These are phyloP conservation scores for Diploscapter pachys DNA, from an alignment of 1,140 invertebrate species.

Conservation along the genomic window DNA sequence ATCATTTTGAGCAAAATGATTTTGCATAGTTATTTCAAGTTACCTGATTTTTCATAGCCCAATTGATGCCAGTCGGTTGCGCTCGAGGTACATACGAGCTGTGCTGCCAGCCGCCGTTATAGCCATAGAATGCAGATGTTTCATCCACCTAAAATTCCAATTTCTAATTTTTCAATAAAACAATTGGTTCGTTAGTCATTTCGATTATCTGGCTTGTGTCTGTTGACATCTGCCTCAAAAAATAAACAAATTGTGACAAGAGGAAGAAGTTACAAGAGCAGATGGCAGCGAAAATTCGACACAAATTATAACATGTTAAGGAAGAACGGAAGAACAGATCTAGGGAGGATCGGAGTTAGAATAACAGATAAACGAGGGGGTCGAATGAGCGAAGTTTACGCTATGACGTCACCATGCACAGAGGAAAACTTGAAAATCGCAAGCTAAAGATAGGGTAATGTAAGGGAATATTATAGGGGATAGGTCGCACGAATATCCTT, in stretches of 20 bases:
- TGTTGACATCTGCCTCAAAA: background rate
- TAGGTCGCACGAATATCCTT: too few relatives aligned
- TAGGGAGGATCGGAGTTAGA: background rate
- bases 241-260: background rate
- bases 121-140: constrained; percentile 34
- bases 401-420: too few relatives aligned
- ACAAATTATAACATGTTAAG: constrained; percentile 7
- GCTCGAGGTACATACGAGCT: constrained; percentile 20
- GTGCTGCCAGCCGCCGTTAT: constrained; percentile 30
- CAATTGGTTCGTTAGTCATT: background rate
- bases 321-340: constrained; percentile 7
- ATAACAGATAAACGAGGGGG: too few relatives aligned
- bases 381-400: too few relatives aligned
- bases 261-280: constrained; percentile 17
- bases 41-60: constrained; percentile 31
- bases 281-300: constrained; percentile 6
- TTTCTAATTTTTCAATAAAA: background rate
- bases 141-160: constrained; percentile 34
- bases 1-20: too few relatives aligned
- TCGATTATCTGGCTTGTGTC: background rate
- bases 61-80: constrained; percentile 23
- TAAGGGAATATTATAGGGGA: too few relatives aligned
- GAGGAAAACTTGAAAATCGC: too few relatives aligned
- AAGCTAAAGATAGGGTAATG: too few relatives aligned
- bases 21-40: background rate